Base-by-base conservation (phyloP, 2,888 invertebrate species). In the Toxonevra muliebris region DNA sequence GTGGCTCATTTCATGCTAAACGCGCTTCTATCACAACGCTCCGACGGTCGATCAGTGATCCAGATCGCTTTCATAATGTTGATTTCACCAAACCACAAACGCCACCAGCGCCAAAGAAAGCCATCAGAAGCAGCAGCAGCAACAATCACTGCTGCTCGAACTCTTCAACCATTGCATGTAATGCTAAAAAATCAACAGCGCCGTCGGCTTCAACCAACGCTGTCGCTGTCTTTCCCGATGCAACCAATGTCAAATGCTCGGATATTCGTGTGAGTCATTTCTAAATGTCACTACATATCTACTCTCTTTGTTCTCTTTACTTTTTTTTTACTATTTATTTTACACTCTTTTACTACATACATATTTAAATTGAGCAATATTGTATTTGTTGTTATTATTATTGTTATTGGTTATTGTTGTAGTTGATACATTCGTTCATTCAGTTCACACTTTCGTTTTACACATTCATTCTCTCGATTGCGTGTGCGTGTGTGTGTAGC, bases 251-350 rank as follows among this genome's bases (percentile, higher is more conserved):
- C n/a, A 74, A 73, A 55, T 72, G 75, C 70, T 72, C 77, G 73
- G 79, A 83, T 73, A 75, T 82, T 73, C 81, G 82, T 71, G 84
- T 84, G 81, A 84, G 84, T 84, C 80, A 82, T 77, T 83, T 82
- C 76, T 83, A 78, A 76, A 66, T 42, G 30, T 30, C 57, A 30
- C 40, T 54, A 68, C 40, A 57, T 52, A 30, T 8, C 58, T 43
- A 48, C 45, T n/a, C 11, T n/a, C 15, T 30, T 30, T 30, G 30
- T 30, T 30, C 3, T n/a, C n/a, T n/a, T n/a, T n/a, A n/a, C n/a
- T 30, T 30, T 30, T 30, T 30, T 7, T 30, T 7, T 30, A 30
- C 30, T 30, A 30, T 13, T 17, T 20, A 9, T 48, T 43, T 20
- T 41, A 13, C 40, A 12, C 50, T 4, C 12, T 41, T 41, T 41